Evolutionary conservation across 1,140 invertebrate species (phyloP).

Genomic region (Drosophila nasuta): DNA sequence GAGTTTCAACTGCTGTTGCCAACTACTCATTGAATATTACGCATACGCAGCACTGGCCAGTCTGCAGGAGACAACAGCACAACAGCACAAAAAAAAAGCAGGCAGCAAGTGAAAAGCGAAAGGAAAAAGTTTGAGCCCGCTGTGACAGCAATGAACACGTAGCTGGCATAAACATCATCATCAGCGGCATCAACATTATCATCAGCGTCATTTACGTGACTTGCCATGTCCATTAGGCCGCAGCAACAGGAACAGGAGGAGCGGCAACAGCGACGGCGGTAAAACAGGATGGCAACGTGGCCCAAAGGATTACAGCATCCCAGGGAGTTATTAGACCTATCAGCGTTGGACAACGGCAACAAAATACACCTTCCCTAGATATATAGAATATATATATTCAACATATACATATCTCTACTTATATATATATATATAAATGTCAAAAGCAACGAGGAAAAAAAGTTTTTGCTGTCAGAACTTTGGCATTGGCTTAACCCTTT

Average conservation of each 20-base stretch:
- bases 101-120: not conserved
- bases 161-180: constrained; percentile 57
- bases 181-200: constrained; percentile 62
- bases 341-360: constrained; percentile 53
- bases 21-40: constrained; percentile 75
- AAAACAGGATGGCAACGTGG: constrained; percentile 31
- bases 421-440: constrained; percentile 30
- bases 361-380: constrained; percentile 11
- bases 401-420: constrained; percentile 15
- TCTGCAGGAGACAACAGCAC: not conserved
- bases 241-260: constrained; percentile 19
- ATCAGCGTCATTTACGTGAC: constrained; percentile 75
- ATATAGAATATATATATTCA: constrained; percentile 13
- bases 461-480: constrained; percentile 66
- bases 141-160: constrained; percentile 80
- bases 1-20: constrained; percentile 42
- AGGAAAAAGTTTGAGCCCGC: constrained; percentile 35
- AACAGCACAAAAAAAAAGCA: not conserved
- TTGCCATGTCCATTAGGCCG: constrained; percentile 70
- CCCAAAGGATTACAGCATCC: constrained; percentile 78
- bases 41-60: constrained; percentile 56
- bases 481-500: constrained; percentile 68
- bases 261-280: no score
- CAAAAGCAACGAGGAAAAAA: not conserved
- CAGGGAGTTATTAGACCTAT: constrained; percentile 81